These are phyloP conservation scores for Thalassophryne amazonica DNA, from an alignment of 2,797 vertebrate genomes.

Conservation along the genomic window DNA sequence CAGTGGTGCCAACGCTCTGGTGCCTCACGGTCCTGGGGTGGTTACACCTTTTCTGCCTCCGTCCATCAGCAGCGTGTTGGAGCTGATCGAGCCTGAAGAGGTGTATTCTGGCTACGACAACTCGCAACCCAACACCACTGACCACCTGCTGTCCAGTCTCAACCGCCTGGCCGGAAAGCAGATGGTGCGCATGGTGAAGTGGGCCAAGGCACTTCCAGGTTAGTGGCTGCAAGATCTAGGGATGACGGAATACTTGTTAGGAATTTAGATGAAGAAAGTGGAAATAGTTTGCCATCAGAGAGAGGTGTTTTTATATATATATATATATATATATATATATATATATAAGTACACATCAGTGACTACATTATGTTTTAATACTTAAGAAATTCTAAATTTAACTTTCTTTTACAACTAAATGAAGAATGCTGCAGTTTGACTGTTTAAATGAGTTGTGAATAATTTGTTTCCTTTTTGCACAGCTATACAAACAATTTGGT, in stretches of 20 bases:
- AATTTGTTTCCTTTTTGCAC: too few species aligned
- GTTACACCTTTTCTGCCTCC: slow-evolving; percentile 83
- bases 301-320: too few species aligned
- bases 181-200: slow-evolving; percentile 98
- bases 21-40: slow-evolving; percentile 85
- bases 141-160: slow-evolving; percentile 94
- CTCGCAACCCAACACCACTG: slow-evolving; percentile 89
- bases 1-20: slow-evolving; percentile 85
- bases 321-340: too few species aligned
- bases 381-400: too few species aligned
- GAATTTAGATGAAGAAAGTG: neutral
- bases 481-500: too few species aligned
- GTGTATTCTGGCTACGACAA: slow-evolving; percentile 93
- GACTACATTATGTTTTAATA: too few species aligned
- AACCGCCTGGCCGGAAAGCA: slow-evolving; percentile 97
- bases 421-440: neutral
- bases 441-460: neutral
- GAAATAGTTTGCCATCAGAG: neutral
- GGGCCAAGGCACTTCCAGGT: slow-evolving; percentile 99
- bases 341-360: too few species aligned
- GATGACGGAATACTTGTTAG: slow-evolving; percentile 15
- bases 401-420: neutral
- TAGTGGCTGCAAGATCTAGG: slow-evolving; percentile 41
- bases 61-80: slow-evolving; percentile 88
- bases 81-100: slow-evolving; percentile 93